A percentile compares a stretch with the other conserved stretches of the same genome.
phyloP scores from a whole-genome alignment of 2,113 vertebrate genomes.

The Lophotis ruficrista region DNA sequence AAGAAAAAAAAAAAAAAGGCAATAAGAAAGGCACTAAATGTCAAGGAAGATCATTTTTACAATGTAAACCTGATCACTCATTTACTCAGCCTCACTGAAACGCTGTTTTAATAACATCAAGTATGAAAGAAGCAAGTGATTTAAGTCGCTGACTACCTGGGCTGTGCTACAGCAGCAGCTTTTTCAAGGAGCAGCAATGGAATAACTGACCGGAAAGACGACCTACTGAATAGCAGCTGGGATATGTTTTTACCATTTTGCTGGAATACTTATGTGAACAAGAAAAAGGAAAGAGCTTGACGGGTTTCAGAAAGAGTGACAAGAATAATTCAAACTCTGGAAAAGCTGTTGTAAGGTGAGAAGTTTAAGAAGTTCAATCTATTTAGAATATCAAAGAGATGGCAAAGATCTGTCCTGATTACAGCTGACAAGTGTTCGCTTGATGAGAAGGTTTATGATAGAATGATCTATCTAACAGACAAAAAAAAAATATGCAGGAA shows the following conservation, averaged over 20 bases:
- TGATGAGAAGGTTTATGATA: constrained; percentile 51
- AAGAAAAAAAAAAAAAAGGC: not conserved
- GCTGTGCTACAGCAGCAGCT: not conserved
- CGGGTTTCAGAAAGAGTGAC: not conserved
- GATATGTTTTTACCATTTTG: not conserved
- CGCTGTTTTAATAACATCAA: not conserved
- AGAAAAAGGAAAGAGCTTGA: not conserved
- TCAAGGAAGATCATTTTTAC: not conserved
- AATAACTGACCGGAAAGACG: not conserved
- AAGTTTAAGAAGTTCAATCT: constrained; percentile 20
- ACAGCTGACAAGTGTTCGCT: not conserved
- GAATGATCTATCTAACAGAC: constrained; percentile 26
- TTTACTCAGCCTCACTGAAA: not conserved
- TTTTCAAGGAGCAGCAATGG: not conserved
- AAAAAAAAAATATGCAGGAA: not conserved
- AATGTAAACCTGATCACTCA: not conserved
- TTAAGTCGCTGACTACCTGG: not conserved
- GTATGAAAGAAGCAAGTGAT: not conserved
- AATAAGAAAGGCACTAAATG: not conserved
- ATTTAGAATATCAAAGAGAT: constrained; percentile 2
- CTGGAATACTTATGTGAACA: not conserved
- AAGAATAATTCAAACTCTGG: not conserved
- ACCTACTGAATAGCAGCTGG: not conserved
- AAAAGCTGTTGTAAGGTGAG: not conserved
- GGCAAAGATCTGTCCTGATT: constrained; percentile 20